Evolutionary conservation across 2,113 vertebrate species (phyloP).

Genomic region (Podarcis cretensis): DNA sequence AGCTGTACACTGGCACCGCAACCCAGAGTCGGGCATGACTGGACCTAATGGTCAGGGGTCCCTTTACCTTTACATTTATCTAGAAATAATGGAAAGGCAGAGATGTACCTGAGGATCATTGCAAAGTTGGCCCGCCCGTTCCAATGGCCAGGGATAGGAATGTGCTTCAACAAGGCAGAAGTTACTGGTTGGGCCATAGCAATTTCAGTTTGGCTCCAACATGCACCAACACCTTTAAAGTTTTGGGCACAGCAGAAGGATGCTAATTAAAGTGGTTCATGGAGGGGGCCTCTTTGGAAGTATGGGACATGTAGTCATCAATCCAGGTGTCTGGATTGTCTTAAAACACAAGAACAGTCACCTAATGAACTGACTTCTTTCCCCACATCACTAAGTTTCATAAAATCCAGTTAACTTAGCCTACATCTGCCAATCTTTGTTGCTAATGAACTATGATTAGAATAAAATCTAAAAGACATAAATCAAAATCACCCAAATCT

Average conservation of each 20-base stretch:
- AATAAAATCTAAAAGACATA: conserved; percentile 73
- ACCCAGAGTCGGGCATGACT: too few species aligned
- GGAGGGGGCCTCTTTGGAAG: not conserved
- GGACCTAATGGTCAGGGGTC: too few species aligned
- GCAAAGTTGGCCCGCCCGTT: not conserved
- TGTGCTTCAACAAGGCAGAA: not conserved
- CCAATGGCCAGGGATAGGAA: not conserved
- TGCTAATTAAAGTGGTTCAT: not conserved
- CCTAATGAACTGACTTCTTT: not conserved
- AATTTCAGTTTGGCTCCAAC: not conserved
- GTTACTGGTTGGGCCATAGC: not conserved
- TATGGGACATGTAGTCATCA: not conserved
- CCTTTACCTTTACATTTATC: not conserved
- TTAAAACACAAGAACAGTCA: not conserved
- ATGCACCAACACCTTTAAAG: not conserved
- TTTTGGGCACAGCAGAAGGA: not conserved
- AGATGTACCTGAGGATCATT: not conserved
- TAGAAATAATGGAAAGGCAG: not conserved
- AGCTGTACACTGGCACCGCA: too few species aligned
- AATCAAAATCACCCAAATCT: conserved; percentile 78
- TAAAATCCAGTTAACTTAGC: conserved; percentile 40
- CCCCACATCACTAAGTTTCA: not conserved
- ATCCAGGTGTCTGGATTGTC: not conserved
- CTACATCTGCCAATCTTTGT: conserved; percentile 57
- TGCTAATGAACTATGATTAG: conserved; percentile 61